Evolutionary conservation across 2,797 vertebrate species (phyloP).

Genomic region (Peromyscus attwateri): DNA sequence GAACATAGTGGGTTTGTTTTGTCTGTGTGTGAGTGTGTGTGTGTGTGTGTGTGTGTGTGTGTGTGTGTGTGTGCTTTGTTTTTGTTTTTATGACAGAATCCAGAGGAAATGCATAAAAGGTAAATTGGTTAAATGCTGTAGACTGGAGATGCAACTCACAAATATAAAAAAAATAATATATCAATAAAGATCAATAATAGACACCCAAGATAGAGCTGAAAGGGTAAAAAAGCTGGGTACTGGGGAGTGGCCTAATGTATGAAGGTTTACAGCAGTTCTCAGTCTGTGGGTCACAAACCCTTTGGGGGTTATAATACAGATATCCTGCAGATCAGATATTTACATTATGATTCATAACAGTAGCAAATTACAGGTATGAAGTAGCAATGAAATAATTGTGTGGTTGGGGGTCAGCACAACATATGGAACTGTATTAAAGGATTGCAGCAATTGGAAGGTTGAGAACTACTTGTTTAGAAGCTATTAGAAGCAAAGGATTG

Average conservation of each 20-base stretch:
- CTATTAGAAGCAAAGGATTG: background rate
- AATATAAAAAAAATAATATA: background rate
- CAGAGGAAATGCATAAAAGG: background rate
- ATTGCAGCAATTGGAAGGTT: background rate
- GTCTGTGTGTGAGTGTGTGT: background rate
- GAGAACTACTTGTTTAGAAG: background rate
- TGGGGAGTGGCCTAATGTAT: background rate
- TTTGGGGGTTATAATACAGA: background rate
- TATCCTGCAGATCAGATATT: background rate
- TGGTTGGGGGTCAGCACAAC: background rate
- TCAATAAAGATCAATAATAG: background rate
- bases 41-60: background rate
- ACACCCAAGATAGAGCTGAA: background rate
- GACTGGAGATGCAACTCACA: background rate
- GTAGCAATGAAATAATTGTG: too few species aligned
- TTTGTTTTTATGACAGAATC: background rate
- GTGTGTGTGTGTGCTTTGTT: background rate
- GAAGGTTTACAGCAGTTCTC: background rate
- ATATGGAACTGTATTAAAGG: background rate
- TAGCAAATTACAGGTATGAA: background rate
- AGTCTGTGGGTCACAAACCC: too few species aligned
- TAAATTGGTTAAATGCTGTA: background rate
- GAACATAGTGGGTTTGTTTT: background rate
- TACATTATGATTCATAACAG: background rate
- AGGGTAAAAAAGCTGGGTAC: background rate